Evolutionary conservation across 2,113 vertebrate genomes (phyloP).

Genomic region (Muscicapa adusta): DNA sequence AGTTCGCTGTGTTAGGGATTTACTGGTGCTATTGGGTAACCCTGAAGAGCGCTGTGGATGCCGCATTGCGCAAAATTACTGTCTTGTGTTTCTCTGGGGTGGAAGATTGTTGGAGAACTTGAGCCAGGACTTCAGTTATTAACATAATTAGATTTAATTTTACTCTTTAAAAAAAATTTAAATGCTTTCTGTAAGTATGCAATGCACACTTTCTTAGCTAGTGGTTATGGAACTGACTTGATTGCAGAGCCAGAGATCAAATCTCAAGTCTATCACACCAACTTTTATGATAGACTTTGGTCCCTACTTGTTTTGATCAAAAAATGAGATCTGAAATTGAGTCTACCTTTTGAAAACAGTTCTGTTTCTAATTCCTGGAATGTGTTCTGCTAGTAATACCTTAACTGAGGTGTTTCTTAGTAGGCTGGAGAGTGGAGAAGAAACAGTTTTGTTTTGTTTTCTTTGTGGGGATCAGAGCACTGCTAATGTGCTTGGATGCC

Average conservation of each 20-base stretch:
- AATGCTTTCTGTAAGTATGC: background rate
- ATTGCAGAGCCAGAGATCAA: background rate
- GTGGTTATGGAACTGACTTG: background rate
- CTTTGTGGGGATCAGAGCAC: background rate
- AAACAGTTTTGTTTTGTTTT: background rate
- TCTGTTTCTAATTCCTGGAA: background rate
- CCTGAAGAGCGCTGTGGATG: background rate
- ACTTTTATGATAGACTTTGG: background rate
- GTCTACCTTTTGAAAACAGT: background rate
- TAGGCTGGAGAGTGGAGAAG: background rate
- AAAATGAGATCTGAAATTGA: background rate
- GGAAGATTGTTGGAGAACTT: too few relatives aligned
- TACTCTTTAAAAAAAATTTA: background rate
- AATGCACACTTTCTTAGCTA: background rate
- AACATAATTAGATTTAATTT: background rate
- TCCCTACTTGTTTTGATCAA: background rate
- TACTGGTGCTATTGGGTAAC: slow-evolving; percentile 40
- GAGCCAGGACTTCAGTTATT: slow-evolving; percentile 30
- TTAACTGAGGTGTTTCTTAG: background rate
- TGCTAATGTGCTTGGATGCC: background rate
- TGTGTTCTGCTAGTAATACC: background rate
- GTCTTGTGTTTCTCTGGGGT: background rate
- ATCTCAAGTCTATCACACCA: background rate
- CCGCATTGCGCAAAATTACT: background rate
- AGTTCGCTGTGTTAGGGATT: slow-evolving; percentile 45